Evolutionary conservation across 2,113 vertebrate genomes (phyloP), one percentile per base, ranked within the genome.

Genomic region (Clinocottus analis): DNA sequence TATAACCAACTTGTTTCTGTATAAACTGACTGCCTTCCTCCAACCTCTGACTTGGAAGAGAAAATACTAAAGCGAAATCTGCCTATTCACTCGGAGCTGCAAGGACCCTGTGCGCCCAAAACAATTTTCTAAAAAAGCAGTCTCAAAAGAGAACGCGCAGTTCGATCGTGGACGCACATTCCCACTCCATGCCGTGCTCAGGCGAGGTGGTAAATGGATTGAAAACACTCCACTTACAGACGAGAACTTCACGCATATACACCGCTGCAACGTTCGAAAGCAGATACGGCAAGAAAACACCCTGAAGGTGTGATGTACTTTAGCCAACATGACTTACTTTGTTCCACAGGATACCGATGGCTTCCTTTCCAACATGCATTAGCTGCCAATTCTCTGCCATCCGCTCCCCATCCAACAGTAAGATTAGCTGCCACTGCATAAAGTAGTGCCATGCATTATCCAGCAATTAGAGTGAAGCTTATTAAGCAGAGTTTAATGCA

Each of bases 401-500:
- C 51, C 69, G 62, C 73, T 82, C 75, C 73, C 80, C 88, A 72
- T 72, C 19, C 60, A 80, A 82, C 81, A 79, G 79, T 84, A 80
- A 83, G 89, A 93, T 89, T 87, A 90, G 91, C 89, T 92, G 84
- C 89, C 90, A 90, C 85, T 25, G 25, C 86, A 88, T 86, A 90
- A 92, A 94, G 85, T 87, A 92, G 86, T 85, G 77, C 82, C 90
- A 90, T 94, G 89, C 90, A 94, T 94, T 95, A 94, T 91, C 92
- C 92, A 80, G 85, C 93, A 94, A 95, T 93, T 93, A 94, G 89
- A 84, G 68, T 64, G 84, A 89, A 86, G 86, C 89, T 91, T 94
- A 94, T 94, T 94, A 94, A 87, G 90, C 87, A 86, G 87, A 78
- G 89, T 88, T 93, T 92, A 93, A 95, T 94, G 93, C 92, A 93